Base-by-base conservation (phyloP, 2,888 invertebrate genomes). In the Sinotaia quadrata region DNA sequence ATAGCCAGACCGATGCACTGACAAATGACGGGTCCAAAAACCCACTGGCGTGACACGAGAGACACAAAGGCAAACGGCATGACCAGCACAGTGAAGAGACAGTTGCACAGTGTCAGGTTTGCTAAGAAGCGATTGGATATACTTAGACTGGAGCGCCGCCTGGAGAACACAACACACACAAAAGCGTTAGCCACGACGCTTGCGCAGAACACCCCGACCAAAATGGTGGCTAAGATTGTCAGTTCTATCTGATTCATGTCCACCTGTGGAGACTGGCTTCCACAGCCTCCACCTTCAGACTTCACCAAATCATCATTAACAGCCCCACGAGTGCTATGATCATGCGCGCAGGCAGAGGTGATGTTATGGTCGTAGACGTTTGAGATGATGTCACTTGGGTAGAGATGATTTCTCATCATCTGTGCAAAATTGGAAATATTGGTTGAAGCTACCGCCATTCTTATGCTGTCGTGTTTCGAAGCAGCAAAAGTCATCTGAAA, bases 181-280 rank as follows among this genome's bases (percentile, higher is more conserved):
- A 93, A 90, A 59, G 91, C 91, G 86, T 94, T 94, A 82, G 93
- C 92, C 71, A 92, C 90, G 67, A 93, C 91, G 68, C 94, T 93
- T 78, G 75, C 67, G 10, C 78, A 34, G 67, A 82, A 82, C 51
- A 84, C 79, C n/a, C 77, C 49, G 27, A 76, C 69, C 54, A 84
- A 47, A 24, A 77, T 60, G 41, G 75, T 66, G 24, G 80, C 75
- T 52, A 79, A 77, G 12, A 79, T 57, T 15, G 75, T 75, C 24
- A 75, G 72, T 67, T 81, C 72, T 10, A 77, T 49, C 5, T 65
- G 54, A 21, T 69, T 68, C 21, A 71, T 61, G 1, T 12, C 34
- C 36, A 27, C 31, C 24, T 21, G 5, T 3, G 31, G n/a, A n/a
- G n/a, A n/a, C n/a, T 21, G 27, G 8, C 33, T 24, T 2, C 27